Evolutionary conservation across 2,888 invertebrate genomes (phyloP), one percentile per base, ranked within the genome.

Genomic region (Tetheella fluctuosa): DNA sequence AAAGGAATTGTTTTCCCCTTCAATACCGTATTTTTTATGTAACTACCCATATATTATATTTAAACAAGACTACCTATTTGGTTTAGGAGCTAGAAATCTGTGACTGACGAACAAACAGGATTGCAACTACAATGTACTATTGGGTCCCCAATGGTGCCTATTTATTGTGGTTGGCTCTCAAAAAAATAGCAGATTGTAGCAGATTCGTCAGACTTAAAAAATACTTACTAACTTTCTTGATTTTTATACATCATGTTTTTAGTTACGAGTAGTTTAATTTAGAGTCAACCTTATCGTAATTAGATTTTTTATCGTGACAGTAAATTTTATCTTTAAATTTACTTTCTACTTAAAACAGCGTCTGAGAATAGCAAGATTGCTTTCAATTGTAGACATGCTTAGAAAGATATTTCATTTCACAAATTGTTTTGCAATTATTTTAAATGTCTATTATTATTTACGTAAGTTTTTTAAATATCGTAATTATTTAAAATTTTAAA

Each of bases 231-330:
- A 3, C 20, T 48, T 20, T 20, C 20, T 20, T 10, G 20, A 48
- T 20, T 20, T 48, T n/a, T 39, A n/a, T n/a, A n/a, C n/a, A 39
- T 39, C 20, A 8, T n/a, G 48, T 20, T 48, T 20, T 42, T 42
- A 48, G 48, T 48, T 48, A 48, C 48, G 20, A 48, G 17, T 48
- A 48, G 10, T 20, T 48, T 48, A 48, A 48, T 48, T 48, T 48
- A 48, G 20, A n/a, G 8, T 20, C 20, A 6, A 20, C 48, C n/a
- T 20, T 48, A 48, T 48, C 48, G 2, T 48, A 48, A 48, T 48
- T 20, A 48, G 48, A 8, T 20, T 48, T 48, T 48, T 48, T 48
- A 10, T 20, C 20, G 17, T 20, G 12, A 1, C 5, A 34, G 20
- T 20, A 48, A 34, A 48, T 48, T 48, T 48, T 4, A 10, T 48